phyloP scores from a whole-genome alignment of 2,888 invertebrate species.

The Megastigmus dorsalis region DNA sequence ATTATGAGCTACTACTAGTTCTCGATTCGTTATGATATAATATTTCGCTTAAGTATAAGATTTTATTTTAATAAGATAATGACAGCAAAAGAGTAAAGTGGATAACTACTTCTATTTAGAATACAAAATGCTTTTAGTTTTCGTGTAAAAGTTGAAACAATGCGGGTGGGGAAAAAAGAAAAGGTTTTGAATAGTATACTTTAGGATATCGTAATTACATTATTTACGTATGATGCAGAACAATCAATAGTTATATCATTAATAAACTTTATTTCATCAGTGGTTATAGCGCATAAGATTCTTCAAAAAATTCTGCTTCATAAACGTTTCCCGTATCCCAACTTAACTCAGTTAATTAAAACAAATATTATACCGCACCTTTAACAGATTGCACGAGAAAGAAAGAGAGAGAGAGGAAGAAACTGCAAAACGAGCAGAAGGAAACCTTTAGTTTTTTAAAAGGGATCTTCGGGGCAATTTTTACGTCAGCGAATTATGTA shows the following conservation, averaged over 20 bases:
- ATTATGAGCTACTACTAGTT: too few species aligned
- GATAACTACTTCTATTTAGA: too few species aligned
- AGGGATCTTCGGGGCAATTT: conserved; percentile 37
- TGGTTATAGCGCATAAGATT: background rate
- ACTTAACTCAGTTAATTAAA: conserved; percentile 32
- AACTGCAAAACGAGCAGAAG: background rate
- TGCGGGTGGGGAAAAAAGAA: too few species aligned
- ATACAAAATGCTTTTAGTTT: too few species aligned
- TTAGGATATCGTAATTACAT: too few species aligned
- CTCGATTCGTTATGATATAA: too few species aligned
- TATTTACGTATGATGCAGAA: too few species aligned
- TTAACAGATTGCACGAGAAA: conserved; percentile 5
- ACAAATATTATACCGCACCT: conserved; percentile 27
- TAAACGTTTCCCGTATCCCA: conserved; percentile 11
- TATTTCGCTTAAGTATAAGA: too few species aligned
- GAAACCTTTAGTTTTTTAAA: conserved; percentile 12
- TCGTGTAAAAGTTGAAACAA: too few species aligned
- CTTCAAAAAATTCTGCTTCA: background rate
- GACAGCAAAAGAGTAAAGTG: too few species aligned
- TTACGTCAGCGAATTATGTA: conserved; percentile 46
- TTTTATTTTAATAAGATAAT: too few species aligned
- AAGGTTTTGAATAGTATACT: too few species aligned
- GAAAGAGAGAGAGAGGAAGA: conserved; percentile 14
- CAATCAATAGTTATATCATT: conserved; percentile 16
- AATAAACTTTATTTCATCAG: conserved; percentile 13